phyloP scores from a whole-genome alignment of 2,797 vertebrate species.

The Takifugu rubripes region DNA sequence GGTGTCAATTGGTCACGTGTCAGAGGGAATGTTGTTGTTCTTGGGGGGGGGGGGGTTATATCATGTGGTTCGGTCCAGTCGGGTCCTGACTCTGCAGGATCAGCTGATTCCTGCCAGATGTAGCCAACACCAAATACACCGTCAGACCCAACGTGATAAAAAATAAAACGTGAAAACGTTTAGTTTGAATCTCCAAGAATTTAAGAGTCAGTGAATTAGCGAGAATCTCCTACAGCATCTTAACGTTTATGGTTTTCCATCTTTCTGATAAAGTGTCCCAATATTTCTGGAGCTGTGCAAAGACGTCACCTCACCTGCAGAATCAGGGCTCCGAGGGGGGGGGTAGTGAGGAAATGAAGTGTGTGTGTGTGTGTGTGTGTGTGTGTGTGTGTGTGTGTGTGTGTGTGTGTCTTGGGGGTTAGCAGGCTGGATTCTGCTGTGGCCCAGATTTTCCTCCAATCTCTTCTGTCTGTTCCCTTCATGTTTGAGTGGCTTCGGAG shows the following conservation, averaged over 20 bases:
- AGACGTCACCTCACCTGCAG: slow-evolving; percentile 61
- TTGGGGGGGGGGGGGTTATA: no score
- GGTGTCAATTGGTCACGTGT: neutral
- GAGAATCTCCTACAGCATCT: neutral
- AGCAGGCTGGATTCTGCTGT: slow-evolving; percentile 67
- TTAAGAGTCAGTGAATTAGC: slow-evolving; percentile 1
- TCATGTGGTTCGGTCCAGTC: slow-evolving; percentile 46
- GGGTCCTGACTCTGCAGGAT: slow-evolving; percentile 56
- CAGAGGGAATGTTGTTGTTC: neutral
- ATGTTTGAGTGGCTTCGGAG: slow-evolving; percentile 68
- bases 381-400: slow-evolving; percentile 22
- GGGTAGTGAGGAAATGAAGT: slow-evolving; percentile 66
- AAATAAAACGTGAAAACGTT: no score
- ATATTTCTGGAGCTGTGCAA: neutral
- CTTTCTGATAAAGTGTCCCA: neutral
- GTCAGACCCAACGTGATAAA: slow-evolving; percentile 20
- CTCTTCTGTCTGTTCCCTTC: slow-evolving; percentile 71
- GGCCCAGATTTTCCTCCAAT: slow-evolving; percentile 68
- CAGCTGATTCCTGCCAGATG: slow-evolving; percentile 64
- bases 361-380: slow-evolving; percentile 57
- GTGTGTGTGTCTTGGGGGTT: slow-evolving; percentile 67
- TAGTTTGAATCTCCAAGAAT: no score
- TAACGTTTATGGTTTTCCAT: neutral
- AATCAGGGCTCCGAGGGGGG: slow-evolving; percentile 57
- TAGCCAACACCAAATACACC: slow-evolving; percentile 58